Conservation (phyloP, 2,113 vertebrate species). For the Pelobates fuscus region DNA sequence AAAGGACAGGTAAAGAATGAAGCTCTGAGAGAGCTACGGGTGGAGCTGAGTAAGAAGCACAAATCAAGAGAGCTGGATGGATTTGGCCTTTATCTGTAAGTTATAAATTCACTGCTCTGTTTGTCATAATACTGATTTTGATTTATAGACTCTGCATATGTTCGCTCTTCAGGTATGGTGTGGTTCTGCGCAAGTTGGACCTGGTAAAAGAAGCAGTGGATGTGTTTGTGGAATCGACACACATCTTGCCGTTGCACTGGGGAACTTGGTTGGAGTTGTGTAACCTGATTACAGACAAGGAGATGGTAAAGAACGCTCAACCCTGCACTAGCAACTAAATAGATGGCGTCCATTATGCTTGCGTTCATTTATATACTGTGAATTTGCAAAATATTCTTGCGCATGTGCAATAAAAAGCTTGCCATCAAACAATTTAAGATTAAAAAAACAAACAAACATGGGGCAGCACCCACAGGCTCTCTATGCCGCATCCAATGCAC, state of each 20-base stretch:
- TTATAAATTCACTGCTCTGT: neutral
- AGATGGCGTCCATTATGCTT: too few relatives aligned
- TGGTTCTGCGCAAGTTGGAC: constrained; percentile 94
- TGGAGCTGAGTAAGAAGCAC: constrained; percentile 97
- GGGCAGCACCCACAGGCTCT: too few relatives aligned
- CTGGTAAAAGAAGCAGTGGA: constrained; percentile 93
- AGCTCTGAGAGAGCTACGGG: constrained; percentile 87
- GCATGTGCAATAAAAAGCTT: too few relatives aligned
- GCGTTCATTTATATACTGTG: too few relatives aligned
- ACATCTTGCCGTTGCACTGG: constrained; percentile 92
- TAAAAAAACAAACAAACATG: too few relatives aligned
- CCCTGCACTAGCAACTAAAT: neutral
- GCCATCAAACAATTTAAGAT: too few relatives aligned
- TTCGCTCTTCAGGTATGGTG: constrained; percentile 80
- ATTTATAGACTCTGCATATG: neutral
- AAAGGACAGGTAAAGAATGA: constrained; percentile 98
- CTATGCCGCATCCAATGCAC: too few relatives aligned
- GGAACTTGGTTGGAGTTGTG: constrained; percentile 97
- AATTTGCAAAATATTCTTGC: too few relatives aligned
- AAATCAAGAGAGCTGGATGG: constrained; percentile 89
- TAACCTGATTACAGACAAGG: constrained; percentile 96
- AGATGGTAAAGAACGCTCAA: constrained; percentile 80
- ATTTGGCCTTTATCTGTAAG: constrained; percentile 94
- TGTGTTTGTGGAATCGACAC: constrained; percentile 91
- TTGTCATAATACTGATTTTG: neutral